phyloP scores from a whole-genome alignment of 2,113 vertebrate genomes.

The Xiphophorus hellerii region DNA sequence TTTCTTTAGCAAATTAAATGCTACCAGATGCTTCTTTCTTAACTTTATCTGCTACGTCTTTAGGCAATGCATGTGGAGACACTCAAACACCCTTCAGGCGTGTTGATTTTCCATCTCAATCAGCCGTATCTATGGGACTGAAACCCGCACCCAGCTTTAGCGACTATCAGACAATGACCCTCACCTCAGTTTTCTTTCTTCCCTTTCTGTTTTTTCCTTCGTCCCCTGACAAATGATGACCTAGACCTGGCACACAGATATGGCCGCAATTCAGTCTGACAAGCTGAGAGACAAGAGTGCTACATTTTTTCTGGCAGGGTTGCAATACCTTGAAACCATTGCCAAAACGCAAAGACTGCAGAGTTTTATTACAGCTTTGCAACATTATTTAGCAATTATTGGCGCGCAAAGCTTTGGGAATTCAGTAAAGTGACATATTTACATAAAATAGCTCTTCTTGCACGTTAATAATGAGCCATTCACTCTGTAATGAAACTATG shows the following conservation, averaged over 20 bases:
- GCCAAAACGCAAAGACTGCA: conserved; percentile 30
- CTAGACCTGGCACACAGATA: conserved; percentile 56
- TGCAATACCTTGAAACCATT: neutral
- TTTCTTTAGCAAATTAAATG: too few relatives aligned
- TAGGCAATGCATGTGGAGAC: neutral
- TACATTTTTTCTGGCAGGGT: conserved; percentile 32
- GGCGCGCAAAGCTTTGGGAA: neutral
- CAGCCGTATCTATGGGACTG: conserved; percentile 47
- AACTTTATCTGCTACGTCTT: neutral
- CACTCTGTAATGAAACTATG: neutral
- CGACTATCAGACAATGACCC: conserved; percentile 59
- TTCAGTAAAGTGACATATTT: conserved; percentile 1
- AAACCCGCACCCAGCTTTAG: conserved; percentile 59
- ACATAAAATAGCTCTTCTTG: neutral
- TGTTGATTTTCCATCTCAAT: conserved; percentile 46
- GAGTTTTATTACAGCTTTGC: neutral
- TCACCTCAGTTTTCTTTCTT: conserved; percentile 41
- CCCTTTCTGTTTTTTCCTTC: conserved; percentile 25
- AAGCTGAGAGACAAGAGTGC: conserved; percentile 41
- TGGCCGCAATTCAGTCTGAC: conserved; percentile 48
- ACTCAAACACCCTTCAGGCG: neutral
- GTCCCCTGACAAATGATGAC: conserved; percentile 53
- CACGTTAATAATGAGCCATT: neutral
- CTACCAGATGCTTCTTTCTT: too few relatives aligned
- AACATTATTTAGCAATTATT: neutral